Evolutionary conservation across 1,140 invertebrate species (phyloP).

Genomic region (Gryllus bimaculatus): DNA sequence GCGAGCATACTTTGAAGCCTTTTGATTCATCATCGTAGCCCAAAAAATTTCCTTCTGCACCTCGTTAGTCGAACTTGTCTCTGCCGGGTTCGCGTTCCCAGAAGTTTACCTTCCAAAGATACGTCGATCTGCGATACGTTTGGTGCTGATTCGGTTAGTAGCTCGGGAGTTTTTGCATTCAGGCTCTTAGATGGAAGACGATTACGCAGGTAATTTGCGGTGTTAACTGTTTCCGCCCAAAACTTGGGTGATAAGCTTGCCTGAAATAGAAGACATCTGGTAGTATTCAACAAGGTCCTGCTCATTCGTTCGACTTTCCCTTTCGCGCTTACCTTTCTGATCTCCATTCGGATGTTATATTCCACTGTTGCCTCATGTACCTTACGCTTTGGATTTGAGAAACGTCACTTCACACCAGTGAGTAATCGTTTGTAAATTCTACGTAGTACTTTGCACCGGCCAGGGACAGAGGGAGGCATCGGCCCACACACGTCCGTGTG

Average conservation of each 20-base stretch:
- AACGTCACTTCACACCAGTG: background rate
- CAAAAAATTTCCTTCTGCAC: background rate
- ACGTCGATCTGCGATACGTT: background rate
- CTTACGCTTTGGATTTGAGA: too few relatives aligned
- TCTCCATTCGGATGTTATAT: background rate
- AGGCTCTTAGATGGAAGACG: background rate
- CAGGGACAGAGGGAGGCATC: background rate
- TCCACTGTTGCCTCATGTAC: background rate
- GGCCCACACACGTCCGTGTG: background rate
- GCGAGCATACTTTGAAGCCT: background rate
- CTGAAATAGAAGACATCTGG: background rate
- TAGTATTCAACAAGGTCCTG: background rate
- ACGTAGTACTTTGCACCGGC: background rate
- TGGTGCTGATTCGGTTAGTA: background rate
- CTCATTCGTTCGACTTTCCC: background rate
- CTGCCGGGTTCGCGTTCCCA: background rate
- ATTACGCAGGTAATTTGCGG: constrained; percentile 6
- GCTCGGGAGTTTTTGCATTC: background rate
- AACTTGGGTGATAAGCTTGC: background rate
- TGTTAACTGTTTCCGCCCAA: constrained; percentile 9
- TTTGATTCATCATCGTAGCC: background rate
- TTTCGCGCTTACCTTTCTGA: background rate
- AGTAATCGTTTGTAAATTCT: background rate
- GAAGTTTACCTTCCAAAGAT: background rate
- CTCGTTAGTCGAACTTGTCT: background rate